A percentile compares a stretch with the other conserved stretches of the same genome.
phyloP scores from a whole-genome alignment of 2,888 invertebrate species.

The Euplexia lucipara region DNA sequence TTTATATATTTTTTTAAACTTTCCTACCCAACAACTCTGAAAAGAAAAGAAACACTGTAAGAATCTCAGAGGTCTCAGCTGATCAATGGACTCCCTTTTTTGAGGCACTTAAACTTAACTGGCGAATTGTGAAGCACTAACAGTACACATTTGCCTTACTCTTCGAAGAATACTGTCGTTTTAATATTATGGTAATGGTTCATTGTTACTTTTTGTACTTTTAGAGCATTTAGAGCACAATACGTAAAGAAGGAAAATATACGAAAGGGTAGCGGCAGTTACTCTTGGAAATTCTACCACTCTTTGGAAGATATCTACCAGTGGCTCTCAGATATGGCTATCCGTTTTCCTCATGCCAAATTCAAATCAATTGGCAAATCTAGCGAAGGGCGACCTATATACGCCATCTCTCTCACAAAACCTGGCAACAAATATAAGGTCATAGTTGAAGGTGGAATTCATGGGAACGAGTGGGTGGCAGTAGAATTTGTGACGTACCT shows the following conservation, averaged over 20 bases:
- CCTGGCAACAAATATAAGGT: slow-evolving; percentile 79
- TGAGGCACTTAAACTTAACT: too few relatives aligned
- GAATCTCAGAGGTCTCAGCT: too few relatives aligned
- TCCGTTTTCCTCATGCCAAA: slow-evolving; percentile 78
- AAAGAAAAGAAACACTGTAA: too few relatives aligned
- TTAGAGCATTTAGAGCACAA: slow-evolving; percentile 79
- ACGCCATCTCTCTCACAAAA: slow-evolving; percentile 69
- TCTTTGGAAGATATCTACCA: slow-evolving; percentile 90
- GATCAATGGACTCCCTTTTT: too few relatives aligned
- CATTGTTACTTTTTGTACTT: slow-evolving; percentile 33
- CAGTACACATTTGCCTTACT: too few relatives aligned
- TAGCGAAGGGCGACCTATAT: slow-evolving; percentile 83
- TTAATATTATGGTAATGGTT: too few relatives aligned
- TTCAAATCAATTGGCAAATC: slow-evolving; percentile 82
- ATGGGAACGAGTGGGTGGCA: slow-evolving; percentile 94
- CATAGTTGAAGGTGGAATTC: slow-evolving; percentile 92
- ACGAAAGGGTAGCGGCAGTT: slow-evolving; percentile 67
- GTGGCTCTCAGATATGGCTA: slow-evolving; percentile 89
- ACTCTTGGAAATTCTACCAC: slow-evolving; percentile 91
- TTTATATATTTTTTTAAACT: too few relatives aligned
- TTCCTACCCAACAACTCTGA: too few relatives aligned
- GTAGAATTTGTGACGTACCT: slow-evolving; percentile 92
- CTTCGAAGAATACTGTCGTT: too few relatives aligned
- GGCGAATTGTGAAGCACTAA: too few relatives aligned
- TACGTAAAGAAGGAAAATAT: slow-evolving; percentile 60